These are phyloP conservation scores for Oncopeltus fasciatus DNA, from an alignment of 1,140 invertebrate species.

Conservation along the genomic window DNA sequence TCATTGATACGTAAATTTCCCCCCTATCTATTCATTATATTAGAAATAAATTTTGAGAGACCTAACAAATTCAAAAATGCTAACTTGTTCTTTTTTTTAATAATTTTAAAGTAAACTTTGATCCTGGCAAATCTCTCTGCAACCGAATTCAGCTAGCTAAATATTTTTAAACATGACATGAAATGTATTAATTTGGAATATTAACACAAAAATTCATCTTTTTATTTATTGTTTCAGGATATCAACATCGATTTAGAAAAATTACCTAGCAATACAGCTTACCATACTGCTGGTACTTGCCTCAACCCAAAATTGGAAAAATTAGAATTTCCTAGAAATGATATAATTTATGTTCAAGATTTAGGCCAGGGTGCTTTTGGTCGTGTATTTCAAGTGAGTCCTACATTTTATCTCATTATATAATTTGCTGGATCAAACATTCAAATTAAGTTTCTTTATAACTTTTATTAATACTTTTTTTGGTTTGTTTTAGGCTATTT, in stretches of 20 bases:
- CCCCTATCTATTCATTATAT: too few relatives aligned
- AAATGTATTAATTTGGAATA: neutral
- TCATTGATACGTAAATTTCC: too few relatives aligned
- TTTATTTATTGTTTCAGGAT: constrained; percentile 31
- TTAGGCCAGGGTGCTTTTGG: constrained; percentile 92
- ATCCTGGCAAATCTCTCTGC: neutral
- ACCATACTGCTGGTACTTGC: constrained; percentile 65
- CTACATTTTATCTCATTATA: neutral
- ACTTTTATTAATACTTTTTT: too few relatives aligned
- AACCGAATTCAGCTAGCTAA: too few relatives aligned
- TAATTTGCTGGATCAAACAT: too few relatives aligned
- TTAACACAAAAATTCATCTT: neutral
- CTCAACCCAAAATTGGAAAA: constrained; percentile 86
- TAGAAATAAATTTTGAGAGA: too few relatives aligned
- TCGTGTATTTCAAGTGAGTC: constrained; percentile 59
- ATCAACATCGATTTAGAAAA: constrained; percentile 78
- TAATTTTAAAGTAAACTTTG: neutral
- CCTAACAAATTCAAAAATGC: too few relatives aligned
- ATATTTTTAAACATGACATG: too few relatives aligned
- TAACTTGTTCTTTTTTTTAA: neutral
- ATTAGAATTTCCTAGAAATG: constrained; percentile 86
- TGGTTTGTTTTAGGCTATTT: too few relatives aligned
- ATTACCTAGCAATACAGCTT: constrained; percentile 72
- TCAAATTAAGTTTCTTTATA: too few relatives aligned
- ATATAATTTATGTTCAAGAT: constrained; percentile 87